Base-by-base conservation (phyloP, 2,797 vertebrate species). In the Triplophysa bombifrons region DNA sequence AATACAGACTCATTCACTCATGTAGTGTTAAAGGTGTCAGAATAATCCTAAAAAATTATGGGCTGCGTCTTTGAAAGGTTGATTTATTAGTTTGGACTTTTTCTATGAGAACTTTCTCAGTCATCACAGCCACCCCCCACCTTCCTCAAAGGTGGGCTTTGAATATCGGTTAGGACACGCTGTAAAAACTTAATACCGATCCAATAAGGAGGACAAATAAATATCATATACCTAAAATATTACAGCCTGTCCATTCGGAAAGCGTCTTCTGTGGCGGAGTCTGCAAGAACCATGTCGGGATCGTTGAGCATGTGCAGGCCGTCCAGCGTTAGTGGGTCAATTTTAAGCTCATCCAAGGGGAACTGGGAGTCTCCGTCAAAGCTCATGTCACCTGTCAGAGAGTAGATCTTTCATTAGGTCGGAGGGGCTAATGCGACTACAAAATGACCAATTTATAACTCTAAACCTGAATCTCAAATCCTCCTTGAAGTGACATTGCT, bases 221-320 rank as follows among this genome's bases (percentile, higher is more conserved):
- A 72, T 70, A 72, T 30, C 3, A 2, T 56, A 67, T 80, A 80
- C 78, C 63, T 73, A 73, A 80, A n/a, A 76, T 63, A 83, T 93
- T 93, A 99, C 95, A 99, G 95, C 86, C 98, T 93, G 91, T 99
- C 98, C 98, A 99, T 99, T 86, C 98, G 94, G 92, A 99, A 99
- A 60, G 98, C 98, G 92, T 99, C 98, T 93, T 99, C 98, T 0
- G 98, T 99, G 90, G 98, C 98, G 0, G 97, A 91, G 92, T 98
- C 98, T 0, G 98, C 88, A 44, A 99, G 95, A 88, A 99, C 97
- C 96, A 99, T 98, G 92, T 99, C 97, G 0, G 98, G 98, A 92
- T 98, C 98, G 0, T 99, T 99, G 84, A 99, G 96, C 94, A 95
- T 99, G 94, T 99, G 98, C 82, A 99, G 94, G 88, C 98, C 98